Conservation (phyloP, 2,113 vertebrate genomes). For the Microtus ochrogaster region DNA sequence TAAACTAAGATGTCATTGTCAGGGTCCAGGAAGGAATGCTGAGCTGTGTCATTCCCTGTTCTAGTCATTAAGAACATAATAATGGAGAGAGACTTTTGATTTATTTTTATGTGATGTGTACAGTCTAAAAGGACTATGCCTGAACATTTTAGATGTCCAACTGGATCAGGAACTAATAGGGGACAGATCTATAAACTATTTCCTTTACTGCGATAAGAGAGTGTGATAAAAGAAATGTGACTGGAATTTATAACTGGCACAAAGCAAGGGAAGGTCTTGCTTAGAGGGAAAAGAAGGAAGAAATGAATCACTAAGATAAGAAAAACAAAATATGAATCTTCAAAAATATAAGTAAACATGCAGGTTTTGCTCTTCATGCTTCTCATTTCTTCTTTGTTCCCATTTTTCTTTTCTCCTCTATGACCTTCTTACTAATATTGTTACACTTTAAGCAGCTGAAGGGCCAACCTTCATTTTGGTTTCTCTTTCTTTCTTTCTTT, state of each 20-base stretch:
- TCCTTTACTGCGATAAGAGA: neutral
- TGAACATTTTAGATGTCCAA: neutral
- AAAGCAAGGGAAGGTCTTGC: neutral
- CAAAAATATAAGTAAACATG: neutral
- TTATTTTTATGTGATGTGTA: neutral
- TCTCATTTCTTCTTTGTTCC: too few relatives aligned
- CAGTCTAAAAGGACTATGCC: neutral
- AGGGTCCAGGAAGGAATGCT: too few relatives aligned
- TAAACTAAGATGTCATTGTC: too few relatives aligned
- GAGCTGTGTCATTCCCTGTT: neutral
- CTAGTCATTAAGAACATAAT: neutral
- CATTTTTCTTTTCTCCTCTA: neutral
- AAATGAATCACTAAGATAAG: neutral
- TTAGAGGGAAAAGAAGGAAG: neutral
- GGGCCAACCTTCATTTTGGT: too few relatives aligned
- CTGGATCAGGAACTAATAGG: neutral
- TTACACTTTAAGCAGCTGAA: neutral
- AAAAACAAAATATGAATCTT: neutral
- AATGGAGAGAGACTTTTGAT: neutral
- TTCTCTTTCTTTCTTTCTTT: too few relatives aligned
- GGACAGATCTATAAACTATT: neutral
- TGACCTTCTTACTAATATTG: neutral
- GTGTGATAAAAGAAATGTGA: neutral
- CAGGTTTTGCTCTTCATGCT: neutral
- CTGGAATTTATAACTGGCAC: neutral